Percentiles rank a stretch among this genome's conserved stretches.
Evolutionary conservation across 1,140 invertebrate species (phyloP).

Genomic region (Pachyrhynchus sulphureomaculatus): DNA sequence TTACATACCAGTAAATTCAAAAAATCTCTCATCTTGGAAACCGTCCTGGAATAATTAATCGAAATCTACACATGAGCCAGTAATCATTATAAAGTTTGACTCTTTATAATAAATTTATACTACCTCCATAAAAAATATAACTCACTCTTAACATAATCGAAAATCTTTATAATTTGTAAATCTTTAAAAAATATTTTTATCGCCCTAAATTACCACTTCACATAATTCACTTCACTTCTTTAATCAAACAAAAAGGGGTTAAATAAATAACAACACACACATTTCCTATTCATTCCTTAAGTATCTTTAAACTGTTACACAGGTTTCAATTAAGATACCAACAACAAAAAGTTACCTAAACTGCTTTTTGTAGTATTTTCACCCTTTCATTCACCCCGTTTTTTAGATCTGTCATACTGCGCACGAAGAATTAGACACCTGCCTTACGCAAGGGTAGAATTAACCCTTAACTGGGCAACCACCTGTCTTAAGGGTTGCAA

Average conservation of each 20-base stretch:
- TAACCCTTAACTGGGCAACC: constrained; percentile 37
- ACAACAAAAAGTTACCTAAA: constrained; percentile 13
- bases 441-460: constrained; percentile 33
- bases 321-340: constrained; percentile 27
- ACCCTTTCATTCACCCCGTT: constrained; percentile 31
- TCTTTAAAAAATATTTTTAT: no score
- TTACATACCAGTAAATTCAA: no score
- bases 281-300: constrained; percentile 15
- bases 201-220: not conserved
- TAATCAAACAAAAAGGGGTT: constrained; percentile 13
- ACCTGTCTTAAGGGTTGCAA: constrained; percentile 35
- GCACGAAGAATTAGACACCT: constrained; percentile 30
- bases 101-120: no score
- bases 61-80: no score
- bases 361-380: constrained; percentile 28
- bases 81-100: no score
- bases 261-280: constrained; percentile 15
- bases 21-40: no score
- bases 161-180: no score
- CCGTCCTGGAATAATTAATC: no score
- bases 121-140: no score
- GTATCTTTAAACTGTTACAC: constrained; percentile 18
- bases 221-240: not conserved
- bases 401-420: constrained; percentile 26
- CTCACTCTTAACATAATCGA: no score